phyloP scores from a whole-genome alignment of 1,140 invertebrate species.

The Trypoxylus dichotomus region DNA sequence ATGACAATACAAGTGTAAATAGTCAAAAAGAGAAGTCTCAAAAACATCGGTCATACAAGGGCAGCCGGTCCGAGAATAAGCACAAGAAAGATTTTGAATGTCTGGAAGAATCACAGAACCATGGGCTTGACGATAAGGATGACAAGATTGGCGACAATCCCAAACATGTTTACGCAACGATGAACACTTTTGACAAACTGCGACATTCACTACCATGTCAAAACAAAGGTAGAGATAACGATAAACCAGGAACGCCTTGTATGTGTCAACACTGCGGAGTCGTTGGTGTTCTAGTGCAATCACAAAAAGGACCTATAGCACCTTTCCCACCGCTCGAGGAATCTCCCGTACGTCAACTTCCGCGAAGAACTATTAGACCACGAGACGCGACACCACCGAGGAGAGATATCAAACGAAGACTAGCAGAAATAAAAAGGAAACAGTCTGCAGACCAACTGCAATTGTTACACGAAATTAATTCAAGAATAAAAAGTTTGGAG shows the following conservation, averaged over 20 bases:
- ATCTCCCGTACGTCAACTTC: background rate
- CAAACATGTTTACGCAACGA: constrained; percentile 37
- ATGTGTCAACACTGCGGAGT: constrained; percentile 41
- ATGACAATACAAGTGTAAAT: background rate
- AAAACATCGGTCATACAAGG: background rate
- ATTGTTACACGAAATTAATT: constrained; percentile 16
- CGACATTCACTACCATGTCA: constrained; percentile 32
- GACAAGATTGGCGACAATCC: background rate
- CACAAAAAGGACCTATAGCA: constrained; percentile 37
- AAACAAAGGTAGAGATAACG: background rate
- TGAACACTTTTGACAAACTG: constrained; percentile 35
- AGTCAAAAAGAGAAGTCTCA: background rate
- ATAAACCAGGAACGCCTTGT: constrained; percentile 36
- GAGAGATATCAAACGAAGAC: background rate
- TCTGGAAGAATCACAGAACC: background rate
- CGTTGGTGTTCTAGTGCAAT: constrained; percentile 38
- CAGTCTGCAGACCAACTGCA: constrained; percentile 23
- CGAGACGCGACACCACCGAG: background rate
- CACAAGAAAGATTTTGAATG: background rate
- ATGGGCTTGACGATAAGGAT: background rate
- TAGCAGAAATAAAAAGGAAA: background rate
- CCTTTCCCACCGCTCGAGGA: constrained; percentile 27
- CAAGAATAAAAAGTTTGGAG: constrained; percentile 34
- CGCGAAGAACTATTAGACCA: background rate
- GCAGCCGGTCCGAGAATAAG: background rate